These are phyloP conservation scores for Rhipidura dahli DNA, from an alignment of 2,113 vertebrate genomes.

Conservation along the genomic window DNA sequence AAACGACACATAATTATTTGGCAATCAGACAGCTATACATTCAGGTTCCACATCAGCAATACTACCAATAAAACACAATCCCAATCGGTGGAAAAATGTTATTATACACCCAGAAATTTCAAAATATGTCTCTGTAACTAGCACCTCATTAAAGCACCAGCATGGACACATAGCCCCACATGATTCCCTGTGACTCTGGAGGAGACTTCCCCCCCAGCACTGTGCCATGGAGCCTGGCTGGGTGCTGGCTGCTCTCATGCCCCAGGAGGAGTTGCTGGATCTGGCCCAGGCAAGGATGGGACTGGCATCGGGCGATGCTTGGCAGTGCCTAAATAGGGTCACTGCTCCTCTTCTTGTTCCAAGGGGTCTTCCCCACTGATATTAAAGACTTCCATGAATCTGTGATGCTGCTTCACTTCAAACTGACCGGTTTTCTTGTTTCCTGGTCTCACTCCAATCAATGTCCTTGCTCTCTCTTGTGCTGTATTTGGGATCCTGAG, in stretches of 20 bases:
- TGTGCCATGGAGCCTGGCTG: background rate
- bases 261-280: background rate
- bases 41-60: background rate
- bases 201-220: background rate
- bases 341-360: background rate
- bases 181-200: background rate
- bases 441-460: background rate
- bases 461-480: background rate
- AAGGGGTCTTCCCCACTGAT: background rate
- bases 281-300: background rate
- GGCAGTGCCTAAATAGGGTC: no score
- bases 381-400: background rate
- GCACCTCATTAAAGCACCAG: accelerated
- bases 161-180: background rate
- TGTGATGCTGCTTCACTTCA: background rate
- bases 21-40: background rate
- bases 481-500: background rate
- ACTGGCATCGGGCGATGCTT: background rate
- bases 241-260: background rate
- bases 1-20: background rate
- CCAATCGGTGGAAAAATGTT: background rate
- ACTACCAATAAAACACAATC: background rate
- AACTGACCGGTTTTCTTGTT: background rate
- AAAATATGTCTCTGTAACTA: background rate
- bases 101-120: background rate